These are phyloP conservation scores for Phlogophora meticulosa DNA, from an alignment of 2,888 invertebrate genomes.

Conservation along the genomic window DNA sequence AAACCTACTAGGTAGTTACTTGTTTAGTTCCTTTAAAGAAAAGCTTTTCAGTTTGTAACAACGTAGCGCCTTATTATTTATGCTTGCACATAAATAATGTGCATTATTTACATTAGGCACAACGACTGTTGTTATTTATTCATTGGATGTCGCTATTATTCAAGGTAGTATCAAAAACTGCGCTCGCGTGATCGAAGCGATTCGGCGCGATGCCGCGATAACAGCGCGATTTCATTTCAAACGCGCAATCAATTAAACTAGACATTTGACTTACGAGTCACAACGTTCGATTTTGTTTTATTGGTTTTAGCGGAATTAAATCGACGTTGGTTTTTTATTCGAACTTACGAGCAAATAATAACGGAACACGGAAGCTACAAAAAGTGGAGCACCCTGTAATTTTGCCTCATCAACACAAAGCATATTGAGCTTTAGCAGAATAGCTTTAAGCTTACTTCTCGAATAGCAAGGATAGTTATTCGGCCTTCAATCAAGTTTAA, in stretches of 20 bases:
- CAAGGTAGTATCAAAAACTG: constrained; percentile 67
- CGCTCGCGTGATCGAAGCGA: constrained; percentile 71
- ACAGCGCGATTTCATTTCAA: constrained; percentile 68
- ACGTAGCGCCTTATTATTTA: constrained; percentile 39
- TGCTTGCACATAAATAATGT: constrained; percentile 52
- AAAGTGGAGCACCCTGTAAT: constrained; percentile 75
- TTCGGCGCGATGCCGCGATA: constrained; percentile 67
- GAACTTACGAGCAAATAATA: constrained; percentile 50
- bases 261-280: constrained; percentile 63
- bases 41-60: constrained; percentile 31
- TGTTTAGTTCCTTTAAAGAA: background rate
- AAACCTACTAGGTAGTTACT: too few relatives aligned
- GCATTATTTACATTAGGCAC: constrained; percentile 28
- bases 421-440: constrained; percentile 54
- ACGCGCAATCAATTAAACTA: constrained; percentile 71
- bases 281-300: constrained; percentile 60
- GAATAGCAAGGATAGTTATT: constrained; percentile 33
- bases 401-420: constrained; percentile 35
- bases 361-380: constrained; percentile 55
- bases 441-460: constrained; percentile 51
- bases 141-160: constrained; percentile 64
- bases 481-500: constrained; percentile 74
- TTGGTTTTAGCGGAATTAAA: constrained; percentile 52
- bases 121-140: constrained; percentile 60
- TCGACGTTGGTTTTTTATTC: constrained; percentile 43